Percentiles rank a stretch among this genome's conserved stretches.
These are phyloP conservation scores for Lichenostomus cassidix DNA, from an alignment of 2,113 vertebrate genomes.

Conservation along the genomic window DNA sequence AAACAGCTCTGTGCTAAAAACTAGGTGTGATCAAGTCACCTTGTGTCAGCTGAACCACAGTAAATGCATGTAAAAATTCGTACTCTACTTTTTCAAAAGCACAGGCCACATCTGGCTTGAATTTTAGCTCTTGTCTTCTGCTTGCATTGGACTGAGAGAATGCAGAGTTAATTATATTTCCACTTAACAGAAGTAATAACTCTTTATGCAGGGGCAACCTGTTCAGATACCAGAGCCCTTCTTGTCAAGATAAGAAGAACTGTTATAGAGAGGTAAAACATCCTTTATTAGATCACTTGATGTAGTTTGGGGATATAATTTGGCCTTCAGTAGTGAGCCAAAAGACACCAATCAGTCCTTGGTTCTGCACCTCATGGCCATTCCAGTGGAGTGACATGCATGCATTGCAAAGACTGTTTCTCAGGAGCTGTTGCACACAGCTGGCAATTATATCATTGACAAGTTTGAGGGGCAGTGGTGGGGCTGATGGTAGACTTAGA, in stretches of 20 bases:
- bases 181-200: not conserved
- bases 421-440: not conserved
- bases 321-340: not conserved
- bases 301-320: not conserved
- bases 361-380: not conserved
- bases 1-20: not conserved
- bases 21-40: not conserved
- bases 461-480: not conserved
- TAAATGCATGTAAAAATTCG: not conserved
- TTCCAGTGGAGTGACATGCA: not conserved
- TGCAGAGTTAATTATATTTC: not conserved
- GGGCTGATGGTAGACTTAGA: not conserved
- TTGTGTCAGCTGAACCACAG: not conserved
- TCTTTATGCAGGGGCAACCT: not conserved
- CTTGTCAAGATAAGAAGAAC: accelerated
- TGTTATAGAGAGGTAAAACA: not conserved
- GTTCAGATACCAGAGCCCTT: not conserved
- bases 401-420: not conserved
- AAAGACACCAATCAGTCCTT: not conserved
- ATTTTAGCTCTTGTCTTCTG: not conserved
- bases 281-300: not conserved
- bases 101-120: not conserved
- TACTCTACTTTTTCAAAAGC: not conserved
- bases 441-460: not conserved
- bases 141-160: not conserved